phyloP scores from a whole-genome alignment of 2,888 invertebrate genomes.

The Phasia obesa region DNA sequence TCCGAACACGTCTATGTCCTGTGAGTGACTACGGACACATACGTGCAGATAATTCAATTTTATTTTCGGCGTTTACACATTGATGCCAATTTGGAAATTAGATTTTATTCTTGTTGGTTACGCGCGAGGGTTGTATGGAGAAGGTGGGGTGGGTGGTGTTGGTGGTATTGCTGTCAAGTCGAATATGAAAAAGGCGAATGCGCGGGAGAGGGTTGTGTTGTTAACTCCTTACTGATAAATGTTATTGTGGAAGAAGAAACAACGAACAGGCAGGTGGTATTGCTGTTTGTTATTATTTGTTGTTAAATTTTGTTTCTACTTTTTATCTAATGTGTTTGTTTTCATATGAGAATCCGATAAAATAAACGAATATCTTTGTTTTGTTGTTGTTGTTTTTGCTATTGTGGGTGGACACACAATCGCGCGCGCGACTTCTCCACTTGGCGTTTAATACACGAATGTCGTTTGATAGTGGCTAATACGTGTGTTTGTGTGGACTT shows the following conservation, averaged over 20 bases:
- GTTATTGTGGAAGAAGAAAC: slow-evolving; percentile 62
- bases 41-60: slow-evolving; percentile 81
- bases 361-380: slow-evolving; percentile 51
- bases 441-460: slow-evolving; percentile 72
- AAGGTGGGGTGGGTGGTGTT: slow-evolving; percentile 58
- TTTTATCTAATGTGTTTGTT: slow-evolving; percentile 61
- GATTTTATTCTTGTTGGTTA: slow-evolving; percentile 78
- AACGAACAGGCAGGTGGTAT: slow-evolving; percentile 63
- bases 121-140: slow-evolving; percentile 70
- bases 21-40: slow-evolving; percentile 76
- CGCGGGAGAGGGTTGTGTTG: slow-evolving; percentile 69
- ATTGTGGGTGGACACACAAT: slow-evolving; percentile 72
- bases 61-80: slow-evolving; percentile 81
- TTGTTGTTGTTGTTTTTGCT: slow-evolving; percentile 50
- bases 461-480: slow-evolving; percentile 70
- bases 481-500: slow-evolving; percentile 62
- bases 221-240: slow-evolving; percentile 67
- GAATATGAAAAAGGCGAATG: slow-evolving; percentile 60
- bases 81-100: slow-evolving; percentile 81
- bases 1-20: slow-evolving; percentile 75
- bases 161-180: slow-evolving; percentile 59
- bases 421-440: slow-evolving; percentile 69
- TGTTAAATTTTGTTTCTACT: slow-evolving; percentile 28
- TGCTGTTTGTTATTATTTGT: slow-evolving; percentile 43
- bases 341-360: slow-evolving; percentile 66